Percentiles rank a stretch among this genome's conserved stretches.
Conservation (phyloP, 2,888 invertebrate species). For the Synanthedon tipuliformis region DNA sequence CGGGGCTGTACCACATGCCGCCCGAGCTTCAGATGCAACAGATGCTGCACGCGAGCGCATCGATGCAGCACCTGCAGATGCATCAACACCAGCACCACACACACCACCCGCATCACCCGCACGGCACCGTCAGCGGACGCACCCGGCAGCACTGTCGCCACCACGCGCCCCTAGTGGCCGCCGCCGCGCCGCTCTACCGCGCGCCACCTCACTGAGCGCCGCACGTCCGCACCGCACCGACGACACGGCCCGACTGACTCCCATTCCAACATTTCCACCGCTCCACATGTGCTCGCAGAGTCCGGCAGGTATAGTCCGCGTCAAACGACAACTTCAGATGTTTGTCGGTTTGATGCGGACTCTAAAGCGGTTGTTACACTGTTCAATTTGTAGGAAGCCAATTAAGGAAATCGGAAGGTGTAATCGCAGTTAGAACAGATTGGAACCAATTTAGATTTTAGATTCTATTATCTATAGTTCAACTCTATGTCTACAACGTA, state of each 20-base stretch:
- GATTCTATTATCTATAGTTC: too few species aligned
- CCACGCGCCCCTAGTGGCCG: constrained; percentile 1
- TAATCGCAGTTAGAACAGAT: too few species aligned
- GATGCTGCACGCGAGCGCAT: constrained; percentile 52
- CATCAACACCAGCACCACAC: constrained; percentile 27
- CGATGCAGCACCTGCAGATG: constrained; percentile 54
- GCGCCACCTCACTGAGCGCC: constrained; percentile 20
- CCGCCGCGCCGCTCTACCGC: constrained; percentile 8
- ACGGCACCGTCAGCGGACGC: constrained; percentile 4
- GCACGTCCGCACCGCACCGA: constrained; percentile 12
- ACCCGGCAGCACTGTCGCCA: not conserved
- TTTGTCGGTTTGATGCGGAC: too few species aligned
- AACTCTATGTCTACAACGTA: too few species aligned
- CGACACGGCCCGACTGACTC: constrained; percentile 10
- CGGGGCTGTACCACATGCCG: constrained; percentile 64
- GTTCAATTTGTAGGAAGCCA: too few species aligned
- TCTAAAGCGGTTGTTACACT: too few species aligned
- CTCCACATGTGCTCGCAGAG: too few species aligned
- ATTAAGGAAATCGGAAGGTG: too few species aligned
- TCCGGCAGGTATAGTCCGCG: too few species aligned
- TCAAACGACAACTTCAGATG: too few species aligned
- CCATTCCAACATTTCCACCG: not conserved
- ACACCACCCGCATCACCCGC: constrained; percentile 7
- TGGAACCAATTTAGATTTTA: too few species aligned
- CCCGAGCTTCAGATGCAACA: constrained; percentile 56